These are phyloP conservation scores for Disparrhopalites patrizii DNA, from an alignment of 2,888 invertebrate species.

Conservation along the genomic window DNA sequence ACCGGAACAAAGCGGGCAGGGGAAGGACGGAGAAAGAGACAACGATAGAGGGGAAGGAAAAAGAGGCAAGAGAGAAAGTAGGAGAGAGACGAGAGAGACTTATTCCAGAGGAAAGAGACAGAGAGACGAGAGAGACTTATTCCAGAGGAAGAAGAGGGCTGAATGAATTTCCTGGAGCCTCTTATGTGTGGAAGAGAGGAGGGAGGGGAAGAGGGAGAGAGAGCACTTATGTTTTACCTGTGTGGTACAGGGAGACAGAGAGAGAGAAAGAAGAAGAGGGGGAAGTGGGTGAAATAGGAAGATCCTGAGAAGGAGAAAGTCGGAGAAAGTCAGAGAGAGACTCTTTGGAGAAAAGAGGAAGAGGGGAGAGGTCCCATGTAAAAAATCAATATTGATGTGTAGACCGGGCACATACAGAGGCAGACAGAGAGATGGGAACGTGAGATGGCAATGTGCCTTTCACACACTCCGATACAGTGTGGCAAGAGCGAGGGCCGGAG, in stretches of 20 bases:
- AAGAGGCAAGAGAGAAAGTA: neutral
- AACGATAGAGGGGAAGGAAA: too few relatives aligned
- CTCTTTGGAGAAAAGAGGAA: slow-evolving; percentile 12
- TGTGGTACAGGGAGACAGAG: neutral
- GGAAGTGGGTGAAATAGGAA: neutral
- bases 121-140: neutral
- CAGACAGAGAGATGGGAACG: slow-evolving; percentile 39
- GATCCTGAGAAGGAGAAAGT: neutral
- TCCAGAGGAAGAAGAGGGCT: neutral
- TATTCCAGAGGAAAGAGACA: neutral
- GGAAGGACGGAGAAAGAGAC: too few relatives aligned
- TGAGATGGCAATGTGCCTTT: slow-evolving; percentile 30
- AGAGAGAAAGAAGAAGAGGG: slow-evolving; percentile 18
- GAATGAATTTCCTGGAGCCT: neutral
- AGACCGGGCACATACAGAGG: slow-evolving; percentile 31
- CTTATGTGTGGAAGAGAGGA: too few relatives aligned
- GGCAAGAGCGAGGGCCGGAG: slow-evolving; percentile 6
- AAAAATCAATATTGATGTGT: slow-evolving; percentile 39
- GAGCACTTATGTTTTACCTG: slow-evolving; percentile 12
- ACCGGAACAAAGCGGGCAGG: too few relatives aligned
- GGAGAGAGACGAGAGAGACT: neutral
- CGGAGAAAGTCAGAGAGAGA: neutral
- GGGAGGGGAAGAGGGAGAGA: too few relatives aligned
- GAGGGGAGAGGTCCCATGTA: neutral
- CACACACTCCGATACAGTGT: slow-evolving; percentile 24